Conservation (phyloP, 2,888 invertebrate species). For the Strigamia maritima region DNA sequence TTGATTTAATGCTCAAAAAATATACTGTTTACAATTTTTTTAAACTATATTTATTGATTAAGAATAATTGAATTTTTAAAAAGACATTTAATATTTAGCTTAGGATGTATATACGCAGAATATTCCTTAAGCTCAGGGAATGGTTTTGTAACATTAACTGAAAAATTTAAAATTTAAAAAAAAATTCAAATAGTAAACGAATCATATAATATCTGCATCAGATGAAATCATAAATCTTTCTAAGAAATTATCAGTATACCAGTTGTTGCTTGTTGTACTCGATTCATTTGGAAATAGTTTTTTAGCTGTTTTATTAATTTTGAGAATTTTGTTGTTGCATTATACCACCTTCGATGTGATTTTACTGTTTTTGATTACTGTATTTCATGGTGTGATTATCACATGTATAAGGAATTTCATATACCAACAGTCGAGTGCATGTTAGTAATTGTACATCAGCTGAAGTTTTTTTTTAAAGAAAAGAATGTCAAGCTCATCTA, state of each 20-base stretch:
- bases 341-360: not conserved
- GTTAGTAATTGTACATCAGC: no score
- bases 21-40: not conserved
- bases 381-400: not conserved
- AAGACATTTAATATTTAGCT: not conserved
- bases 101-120: not conserved
- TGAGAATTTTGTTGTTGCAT: not conserved
- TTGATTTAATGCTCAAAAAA: not conserved
- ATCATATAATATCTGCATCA: not conserved
- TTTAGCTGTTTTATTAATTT: not conserved
- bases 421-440: no score
- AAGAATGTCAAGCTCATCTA: no score
- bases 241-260: not conserved
- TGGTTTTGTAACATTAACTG: not conserved
- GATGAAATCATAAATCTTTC: slow-evolving; percentile 1
- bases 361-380: not conserved
- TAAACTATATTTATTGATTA: not conserved
- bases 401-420: not conserved
- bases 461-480: no score
- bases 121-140: not conserved
- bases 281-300: not conserved
- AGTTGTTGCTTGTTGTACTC: not conserved
- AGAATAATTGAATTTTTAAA: not conserved
- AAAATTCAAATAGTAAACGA: not conserved
- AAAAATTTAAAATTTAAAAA: not conserved